These are phyloP conservation scores for Eilema caniola DNA, from an alignment of 2,888 invertebrate species.

Conservation along the genomic window DNA sequence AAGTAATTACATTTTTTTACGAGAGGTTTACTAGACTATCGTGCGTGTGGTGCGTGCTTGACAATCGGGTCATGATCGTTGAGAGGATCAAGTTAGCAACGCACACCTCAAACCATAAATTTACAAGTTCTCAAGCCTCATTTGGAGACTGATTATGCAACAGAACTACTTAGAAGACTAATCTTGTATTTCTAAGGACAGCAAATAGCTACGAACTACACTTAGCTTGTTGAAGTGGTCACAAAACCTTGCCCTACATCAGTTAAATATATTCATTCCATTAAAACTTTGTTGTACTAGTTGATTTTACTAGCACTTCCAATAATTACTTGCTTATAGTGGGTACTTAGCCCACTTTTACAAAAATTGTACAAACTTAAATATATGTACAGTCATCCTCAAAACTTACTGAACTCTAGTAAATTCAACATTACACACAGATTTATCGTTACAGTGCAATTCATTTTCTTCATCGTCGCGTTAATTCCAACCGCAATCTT, in stretches of 20 bases:
- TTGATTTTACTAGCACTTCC: neutral
- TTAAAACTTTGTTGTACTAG: neutral
- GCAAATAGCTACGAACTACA: neutral
- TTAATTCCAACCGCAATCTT: too few relatives aligned
- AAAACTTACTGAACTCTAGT: neutral
- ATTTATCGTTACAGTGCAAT: too few relatives aligned
- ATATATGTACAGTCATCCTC: neutral
- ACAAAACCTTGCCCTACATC: neutral
- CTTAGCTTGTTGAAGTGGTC: neutral
- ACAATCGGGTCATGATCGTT: neutral
- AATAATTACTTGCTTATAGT: constrained; percentile 3
- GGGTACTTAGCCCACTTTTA: neutral
- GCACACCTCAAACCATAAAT: neutral
- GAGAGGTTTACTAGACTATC: neutral
- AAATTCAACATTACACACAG: neutral
- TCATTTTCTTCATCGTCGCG: too few relatives aligned
- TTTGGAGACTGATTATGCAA: neutral
- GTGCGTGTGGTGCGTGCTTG: neutral
- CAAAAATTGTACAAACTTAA: constrained; percentile 1
- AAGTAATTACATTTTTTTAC: too few relatives aligned
- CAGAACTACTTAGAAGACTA: neutral
- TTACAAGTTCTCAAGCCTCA: neutral
- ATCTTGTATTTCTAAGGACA: neutral
- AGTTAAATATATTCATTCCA: neutral
- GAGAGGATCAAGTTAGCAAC: neutral